phyloP scores from a whole-genome alignment of 2,113 vertebrate genomes.

The Micronycteris hirsuta region DNA sequence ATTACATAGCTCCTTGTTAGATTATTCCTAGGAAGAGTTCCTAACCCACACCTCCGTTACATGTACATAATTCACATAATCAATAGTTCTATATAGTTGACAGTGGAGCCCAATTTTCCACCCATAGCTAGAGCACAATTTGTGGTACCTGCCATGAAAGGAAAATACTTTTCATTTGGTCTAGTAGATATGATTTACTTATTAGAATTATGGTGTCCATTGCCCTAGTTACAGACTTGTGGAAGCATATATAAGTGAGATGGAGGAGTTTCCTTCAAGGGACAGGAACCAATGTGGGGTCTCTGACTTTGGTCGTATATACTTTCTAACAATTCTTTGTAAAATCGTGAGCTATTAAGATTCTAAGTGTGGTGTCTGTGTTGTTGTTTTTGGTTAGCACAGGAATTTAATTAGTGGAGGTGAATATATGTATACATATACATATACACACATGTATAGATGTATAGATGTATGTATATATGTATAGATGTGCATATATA shows the following conservation, averaged over 20 bases:
- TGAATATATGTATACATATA: not conserved
- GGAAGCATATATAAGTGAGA: not conserved
- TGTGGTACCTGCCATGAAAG: not conserved
- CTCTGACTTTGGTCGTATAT: not conserved
- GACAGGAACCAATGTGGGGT: not conserved
- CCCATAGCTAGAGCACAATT: not conserved
- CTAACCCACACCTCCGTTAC: not conserved
- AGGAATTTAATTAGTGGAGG: no score
- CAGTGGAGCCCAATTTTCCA: not conserved
- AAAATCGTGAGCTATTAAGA: not conserved
- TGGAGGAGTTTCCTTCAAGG: fast-evolving
- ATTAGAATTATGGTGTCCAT: not conserved
- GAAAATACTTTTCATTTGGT: not conserved
- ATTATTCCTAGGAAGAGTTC: not conserved
- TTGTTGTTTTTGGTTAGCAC: no score
- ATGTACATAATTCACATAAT: not conserved
- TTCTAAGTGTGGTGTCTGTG: no score
- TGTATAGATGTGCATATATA: no score
- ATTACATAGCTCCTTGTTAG: not conserved
- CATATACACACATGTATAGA: no score
- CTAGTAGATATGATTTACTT: not conserved
- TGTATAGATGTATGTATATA: no score
- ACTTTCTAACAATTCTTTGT: not conserved
- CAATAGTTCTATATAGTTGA: not conserved
- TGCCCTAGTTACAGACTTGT: not conserved